phyloP scores from a whole-genome alignment of 2,888 invertebrate species.

The Phalera bucephala region DNA sequence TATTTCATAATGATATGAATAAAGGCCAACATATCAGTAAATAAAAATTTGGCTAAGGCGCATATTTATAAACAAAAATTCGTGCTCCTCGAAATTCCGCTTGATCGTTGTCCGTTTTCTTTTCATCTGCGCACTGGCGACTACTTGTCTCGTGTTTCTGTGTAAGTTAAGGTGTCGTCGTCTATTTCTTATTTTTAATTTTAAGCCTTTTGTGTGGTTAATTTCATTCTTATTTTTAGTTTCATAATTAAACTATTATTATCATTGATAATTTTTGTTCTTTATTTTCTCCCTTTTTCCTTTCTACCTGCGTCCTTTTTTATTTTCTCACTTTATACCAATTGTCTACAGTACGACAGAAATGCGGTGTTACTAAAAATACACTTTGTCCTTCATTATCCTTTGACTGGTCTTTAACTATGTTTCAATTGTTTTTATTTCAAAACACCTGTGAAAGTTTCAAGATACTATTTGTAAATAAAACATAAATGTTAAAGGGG shows the following conservation, averaged over 20 bases:
- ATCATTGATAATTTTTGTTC: constrained; percentile 75
- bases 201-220: constrained; percentile 81
- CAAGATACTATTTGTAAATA: constrained; percentile 72
- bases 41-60: constrained; percentile 66
- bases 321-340: constrained; percentile 53
- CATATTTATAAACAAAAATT: constrained; percentile 39
- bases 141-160: constrained; percentile 38
- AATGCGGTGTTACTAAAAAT: constrained; percentile 29
- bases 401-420: constrained; percentile 16
- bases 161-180: constrained; percentile 59
- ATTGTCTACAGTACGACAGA: constrained; percentile 56
- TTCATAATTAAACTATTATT: constrained; percentile 81
- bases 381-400: too few relatives aligned
- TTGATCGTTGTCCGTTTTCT: constrained; percentile 32
- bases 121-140: constrained; percentile 30
- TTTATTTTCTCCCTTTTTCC: constrained; percentile 63
- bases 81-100: constrained; percentile 37
- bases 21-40: constrained; percentile 75
- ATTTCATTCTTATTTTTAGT: constrained; percentile 81
- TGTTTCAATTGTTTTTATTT: constrained; percentile 46
- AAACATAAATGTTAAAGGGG: constrained; percentile 79
- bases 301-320: constrained; percentile 48
- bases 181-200: constrained; percentile 70
- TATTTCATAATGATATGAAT: constrained; percentile 54
- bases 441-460: constrained; percentile 55